Evolutionary conservation across 2,888 invertebrate genomes (phyloP).

Genomic region (Marronus borbonicus): DNA sequence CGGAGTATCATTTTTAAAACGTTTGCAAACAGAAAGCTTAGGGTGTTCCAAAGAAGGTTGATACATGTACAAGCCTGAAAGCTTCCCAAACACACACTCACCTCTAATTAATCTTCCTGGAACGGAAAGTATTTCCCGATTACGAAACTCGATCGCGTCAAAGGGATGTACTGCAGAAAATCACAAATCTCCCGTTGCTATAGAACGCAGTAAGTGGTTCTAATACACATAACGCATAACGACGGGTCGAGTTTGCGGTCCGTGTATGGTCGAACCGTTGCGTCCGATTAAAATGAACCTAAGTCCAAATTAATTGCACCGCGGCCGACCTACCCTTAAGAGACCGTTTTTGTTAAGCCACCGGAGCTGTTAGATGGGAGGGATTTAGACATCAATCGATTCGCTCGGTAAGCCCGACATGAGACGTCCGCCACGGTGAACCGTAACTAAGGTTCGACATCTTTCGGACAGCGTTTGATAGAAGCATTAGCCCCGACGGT

Average conservation of each 20-base stretch:
- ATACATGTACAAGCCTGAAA: too few relatives aligned
- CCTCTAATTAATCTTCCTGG: too few relatives aligned
- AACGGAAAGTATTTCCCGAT: background rate
- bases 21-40: too few relatives aligned
- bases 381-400: constrained; percentile 59
- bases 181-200: constrained; percentile 42
- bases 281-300: constrained; percentile 62
- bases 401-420: constrained; percentile 27
- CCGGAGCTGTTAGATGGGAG: constrained; percentile 56
- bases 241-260: constrained; percentile 46
- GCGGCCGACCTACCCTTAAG: constrained; percentile 59
- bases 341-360: constrained; percentile 59
- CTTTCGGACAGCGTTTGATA: constrained; percentile 19
- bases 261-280: constrained; percentile 55
- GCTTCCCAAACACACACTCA: too few relatives aligned
- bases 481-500: background rate
- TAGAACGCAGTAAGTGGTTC: constrained; percentile 54
- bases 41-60: too few relatives aligned
- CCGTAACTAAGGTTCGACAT: constrained; percentile 40
- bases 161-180: constrained; percentile 42
- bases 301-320: constrained; percentile 66
- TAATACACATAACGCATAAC: constrained; percentile 54
- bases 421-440: constrained; percentile 26
- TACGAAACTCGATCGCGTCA: background rate
- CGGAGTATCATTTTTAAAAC: too few relatives aligned